Evolutionary conservation across 2,113 vertebrate genomes (phyloP).

Genomic region (Forbesichthys papilliferus): DNA sequence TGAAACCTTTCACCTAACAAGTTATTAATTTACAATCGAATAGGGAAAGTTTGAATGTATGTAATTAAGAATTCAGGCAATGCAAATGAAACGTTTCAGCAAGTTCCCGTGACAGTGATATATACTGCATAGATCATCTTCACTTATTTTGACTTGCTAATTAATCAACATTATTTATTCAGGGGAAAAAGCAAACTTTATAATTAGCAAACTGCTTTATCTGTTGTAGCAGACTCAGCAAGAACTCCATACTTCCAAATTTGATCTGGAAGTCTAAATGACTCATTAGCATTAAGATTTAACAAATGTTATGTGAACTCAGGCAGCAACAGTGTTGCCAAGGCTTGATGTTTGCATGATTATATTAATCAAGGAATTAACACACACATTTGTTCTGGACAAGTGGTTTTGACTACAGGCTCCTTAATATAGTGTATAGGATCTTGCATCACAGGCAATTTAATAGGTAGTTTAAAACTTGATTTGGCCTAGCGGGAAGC

Average conservation of each 20-base stretch:
- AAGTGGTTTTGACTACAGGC: conserved; percentile 11
- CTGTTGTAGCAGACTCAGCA: conserved; percentile 58
- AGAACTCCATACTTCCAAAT: conserved; percentile 52
- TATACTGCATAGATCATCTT: conserved; percentile 78
- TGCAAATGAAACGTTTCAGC: conserved; percentile 74
- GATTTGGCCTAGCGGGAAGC: not conserved
- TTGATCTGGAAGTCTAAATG: conserved; percentile 58
- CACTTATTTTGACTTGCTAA: conserved; percentile 77
- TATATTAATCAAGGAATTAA: conserved; percentile 56
- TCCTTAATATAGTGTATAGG: not conserved
- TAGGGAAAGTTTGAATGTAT: conserved; percentile 61
- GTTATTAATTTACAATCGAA: conserved; percentile 65
- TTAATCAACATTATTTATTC: conserved; percentile 83
- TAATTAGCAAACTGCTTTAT: conserved; percentile 72
- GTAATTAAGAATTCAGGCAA: conserved; percentile 72
- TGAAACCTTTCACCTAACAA: conserved; percentile 55
- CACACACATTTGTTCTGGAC: conserved; percentile 44
- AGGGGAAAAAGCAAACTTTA: conserved; percentile 64
- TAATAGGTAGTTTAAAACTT: not conserved
- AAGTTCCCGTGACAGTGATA: conserved; percentile 74
- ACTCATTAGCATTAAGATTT: conserved; percentile 61
- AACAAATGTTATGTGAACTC: conserved; percentile 58
- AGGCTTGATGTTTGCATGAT: conserved; percentile 45
- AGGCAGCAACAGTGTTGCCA: conserved; percentile 32
- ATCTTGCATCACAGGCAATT: conserved; percentile 5